Base-by-base conservation (phyloP, 2,797 vertebrate species). In the Dendrocincla tyrannina region DNA sequence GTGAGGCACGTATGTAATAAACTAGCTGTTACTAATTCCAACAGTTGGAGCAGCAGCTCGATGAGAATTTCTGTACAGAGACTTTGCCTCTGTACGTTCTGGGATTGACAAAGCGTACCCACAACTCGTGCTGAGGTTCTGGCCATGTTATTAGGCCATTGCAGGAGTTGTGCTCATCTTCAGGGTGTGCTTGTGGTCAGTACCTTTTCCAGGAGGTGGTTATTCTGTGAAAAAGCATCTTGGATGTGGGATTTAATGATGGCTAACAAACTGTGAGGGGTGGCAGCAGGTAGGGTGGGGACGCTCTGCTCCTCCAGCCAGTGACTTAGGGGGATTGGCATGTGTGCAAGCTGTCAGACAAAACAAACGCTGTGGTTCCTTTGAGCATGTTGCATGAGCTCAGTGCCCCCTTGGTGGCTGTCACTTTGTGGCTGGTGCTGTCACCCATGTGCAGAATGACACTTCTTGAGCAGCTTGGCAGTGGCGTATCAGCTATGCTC, bases 81-180 rank as follows among this genome's bases (percentile, higher is more conserved):
- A 50, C 66, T 67, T 81, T 69, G 59, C 55, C 52, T 76, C 52
- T 67, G 33, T 35, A 41, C 68, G 33, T 49, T 77, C 37, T 0
- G 0, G 64, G 81, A 23, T 67, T 22, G 2, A 23, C 28, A 30
- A 42, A 80, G 24, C 1, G 0, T 78, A 27, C 30, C 56, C 5
- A 16, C 68, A 67, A 49, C 58, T 70, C 0, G 0, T 2, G 2
- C 52, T 2, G 5, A 76, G 74, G 80, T 70, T 90, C 55, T 91
- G 55, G 47, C 55, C 0, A 0, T 75, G 35, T 81, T 94, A 66
- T 81, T 94, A 86, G 76, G 42, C 39, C 32, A 18, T 85, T 55
- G 13, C n/a, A 66, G 81, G 25, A 59, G 32, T 20, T 35, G 18
- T 95, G 85, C 73, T 96, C 85, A 73, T 86, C 91, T 90, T 84